A percentile compares a stretch with the other conserved stretches of the same genome.
phyloP scores from a whole-genome alignment of 2,113 vertebrate species.

The Hypocryptadius cinnamomeus region DNA sequence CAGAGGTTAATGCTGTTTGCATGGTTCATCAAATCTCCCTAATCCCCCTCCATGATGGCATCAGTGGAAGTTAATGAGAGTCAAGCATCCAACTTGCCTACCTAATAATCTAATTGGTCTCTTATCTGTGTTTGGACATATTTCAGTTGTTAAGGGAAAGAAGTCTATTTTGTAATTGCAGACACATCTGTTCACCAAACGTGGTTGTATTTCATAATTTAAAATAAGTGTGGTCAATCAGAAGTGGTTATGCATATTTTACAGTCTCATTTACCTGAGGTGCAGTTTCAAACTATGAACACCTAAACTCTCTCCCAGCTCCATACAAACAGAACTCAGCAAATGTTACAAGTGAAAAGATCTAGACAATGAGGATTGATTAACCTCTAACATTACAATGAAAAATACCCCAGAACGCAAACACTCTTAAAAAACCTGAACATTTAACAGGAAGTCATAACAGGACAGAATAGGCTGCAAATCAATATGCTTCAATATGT shows the following conservation, averaged over 20 bases:
- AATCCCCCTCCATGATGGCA: constrained; percentile 31
- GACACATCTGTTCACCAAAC: not conserved
- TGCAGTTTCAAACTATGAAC: not conserved
- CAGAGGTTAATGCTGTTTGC: constrained; percentile 37
- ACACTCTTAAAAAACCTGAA: not conserved
- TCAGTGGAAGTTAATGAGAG: constrained; percentile 40
- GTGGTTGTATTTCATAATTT: not conserved
- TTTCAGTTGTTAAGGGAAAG: not conserved
- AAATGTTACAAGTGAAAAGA: not conserved
- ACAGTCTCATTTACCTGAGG: not conserved
- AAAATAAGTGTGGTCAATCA: not conserved
- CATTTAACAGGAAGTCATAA: not conserved
- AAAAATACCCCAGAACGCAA: not conserved
- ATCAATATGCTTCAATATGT: not conserved
- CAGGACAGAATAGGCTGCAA: not conserved
- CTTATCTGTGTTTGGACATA: constrained; percentile 28
- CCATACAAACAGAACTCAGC: not conserved
- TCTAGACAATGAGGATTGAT: not conserved
- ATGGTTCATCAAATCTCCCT: constrained; percentile 27
- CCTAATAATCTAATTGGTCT: constrained; percentile 41
- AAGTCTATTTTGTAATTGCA: not conserved
- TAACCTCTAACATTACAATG: not conserved
- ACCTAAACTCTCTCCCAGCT: not conserved
- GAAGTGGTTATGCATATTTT: not conserved
- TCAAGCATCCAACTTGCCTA: not conserved